Conservation (phyloP, 2,113 vertebrate genomes). For the Echinops telfairi region DNA sequence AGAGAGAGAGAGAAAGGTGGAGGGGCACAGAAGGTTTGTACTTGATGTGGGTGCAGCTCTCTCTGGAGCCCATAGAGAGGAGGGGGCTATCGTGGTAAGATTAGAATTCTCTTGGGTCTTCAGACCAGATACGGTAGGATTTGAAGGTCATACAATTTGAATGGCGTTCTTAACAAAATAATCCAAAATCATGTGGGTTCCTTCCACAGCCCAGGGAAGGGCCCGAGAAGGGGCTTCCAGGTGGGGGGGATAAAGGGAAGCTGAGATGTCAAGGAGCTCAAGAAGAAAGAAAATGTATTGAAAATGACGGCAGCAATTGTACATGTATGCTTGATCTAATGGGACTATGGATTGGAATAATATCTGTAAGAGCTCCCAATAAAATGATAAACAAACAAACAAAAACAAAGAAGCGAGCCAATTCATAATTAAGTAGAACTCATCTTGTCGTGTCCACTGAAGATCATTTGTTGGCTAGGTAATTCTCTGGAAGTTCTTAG, state of each 20-base stretch:
- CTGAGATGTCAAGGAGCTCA: no score
- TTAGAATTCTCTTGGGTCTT: neutral
- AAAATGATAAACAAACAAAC: no score
- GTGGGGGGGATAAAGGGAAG: no score
- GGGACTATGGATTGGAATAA: no score
- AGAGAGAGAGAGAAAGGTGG: no score
- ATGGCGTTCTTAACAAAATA: neutral
- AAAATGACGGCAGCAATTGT: no score
- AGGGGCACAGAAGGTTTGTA: neutral
- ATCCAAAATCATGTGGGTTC: neutral
- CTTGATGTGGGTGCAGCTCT: neutral
- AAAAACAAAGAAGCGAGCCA: neutral
- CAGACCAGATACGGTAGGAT: neutral
- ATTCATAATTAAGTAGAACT: neutral
- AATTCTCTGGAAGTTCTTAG: neutral
- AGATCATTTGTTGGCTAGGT: neutral
- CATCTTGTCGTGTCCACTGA: neutral
- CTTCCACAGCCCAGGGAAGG: neutral
- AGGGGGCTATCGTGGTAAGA: neutral
- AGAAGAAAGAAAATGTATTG: no score
- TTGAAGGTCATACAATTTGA: no score
- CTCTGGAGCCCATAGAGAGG: neutral
- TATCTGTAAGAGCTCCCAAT: no score
- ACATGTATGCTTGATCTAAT: no score
- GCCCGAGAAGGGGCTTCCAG: no score